A percentile compares a stretch with the other conserved stretches of the same genome.
phyloP scores from a whole-genome alignment of 2,888 invertebrate genomes.

The Eurytoma adleriae region DNA sequence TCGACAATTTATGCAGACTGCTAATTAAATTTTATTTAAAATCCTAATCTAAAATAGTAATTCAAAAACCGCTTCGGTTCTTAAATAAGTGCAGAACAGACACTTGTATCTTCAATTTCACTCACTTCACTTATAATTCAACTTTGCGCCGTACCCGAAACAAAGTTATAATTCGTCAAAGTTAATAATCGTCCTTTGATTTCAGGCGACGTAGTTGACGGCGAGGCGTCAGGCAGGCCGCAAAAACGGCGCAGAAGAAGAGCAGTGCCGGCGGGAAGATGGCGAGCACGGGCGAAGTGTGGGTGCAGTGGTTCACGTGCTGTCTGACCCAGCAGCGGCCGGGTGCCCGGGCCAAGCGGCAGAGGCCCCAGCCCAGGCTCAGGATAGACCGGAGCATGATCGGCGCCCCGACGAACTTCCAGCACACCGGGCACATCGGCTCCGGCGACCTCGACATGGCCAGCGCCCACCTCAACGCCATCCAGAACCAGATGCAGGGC shows the following conservation, averaged over 20 bases:
- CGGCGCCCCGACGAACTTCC: conserved; percentile 95
- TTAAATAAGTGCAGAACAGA: too few relatives aligned
- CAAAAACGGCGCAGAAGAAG: conserved; percentile 45
- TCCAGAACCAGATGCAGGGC: conserved; percentile 96
- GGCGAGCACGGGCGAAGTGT: conserved; percentile 88
- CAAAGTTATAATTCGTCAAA: too few relatives aligned
- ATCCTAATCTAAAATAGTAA: too few relatives aligned
- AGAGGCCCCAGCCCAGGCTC: conserved; percentile 79
- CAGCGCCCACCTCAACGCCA: conserved; percentile 88
- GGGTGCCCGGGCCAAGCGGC: conserved; percentile 65
- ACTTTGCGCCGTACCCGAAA: too few relatives aligned
- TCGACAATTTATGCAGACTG: too few relatives aligned
- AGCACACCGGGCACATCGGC: conserved; percentile 94
- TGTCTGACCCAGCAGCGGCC: conserved; percentile 83
- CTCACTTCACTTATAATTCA: too few relatives aligned
- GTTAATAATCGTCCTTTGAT: background rate
- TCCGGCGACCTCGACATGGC: conserved; percentile 93
- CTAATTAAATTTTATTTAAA: too few relatives aligned
- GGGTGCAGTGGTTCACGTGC: conserved; percentile 95
- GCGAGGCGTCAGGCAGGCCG: background rate
- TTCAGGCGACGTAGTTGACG: background rate
- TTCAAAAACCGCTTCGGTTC: too few relatives aligned
- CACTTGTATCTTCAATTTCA: too few relatives aligned
- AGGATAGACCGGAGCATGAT: conserved; percentile 96
- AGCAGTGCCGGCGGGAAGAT: conserved; percentile 73